These are phyloP conservation scores for Ips nitidus DNA, from an alignment of 1,140 invertebrate genomes.

Conservation along the genomic window DNA sequence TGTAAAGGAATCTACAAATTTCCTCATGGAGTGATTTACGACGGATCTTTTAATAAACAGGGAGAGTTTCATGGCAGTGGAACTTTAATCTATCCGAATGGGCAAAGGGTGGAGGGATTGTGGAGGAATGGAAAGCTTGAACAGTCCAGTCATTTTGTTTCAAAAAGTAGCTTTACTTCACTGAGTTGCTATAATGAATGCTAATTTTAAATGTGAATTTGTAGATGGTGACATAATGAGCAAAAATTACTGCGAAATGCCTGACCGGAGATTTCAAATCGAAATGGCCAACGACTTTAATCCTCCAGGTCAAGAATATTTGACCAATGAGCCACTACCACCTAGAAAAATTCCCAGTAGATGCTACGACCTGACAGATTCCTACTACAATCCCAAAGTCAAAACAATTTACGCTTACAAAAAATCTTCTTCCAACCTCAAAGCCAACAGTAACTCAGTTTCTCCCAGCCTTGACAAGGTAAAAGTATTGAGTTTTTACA, in stretches of 20 bases:
- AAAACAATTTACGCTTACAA: constrained; percentile 20
- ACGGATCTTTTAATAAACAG: constrained; percentile 56
- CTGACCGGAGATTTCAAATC: constrained; percentile 54
- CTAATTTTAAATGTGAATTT: not conserved
- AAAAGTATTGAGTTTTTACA: no score
- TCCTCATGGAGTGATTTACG: constrained; percentile 54
- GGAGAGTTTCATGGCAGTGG: constrained; percentile 60
- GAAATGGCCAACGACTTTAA: constrained; percentile 44
- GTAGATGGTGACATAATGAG: constrained; percentile 17
- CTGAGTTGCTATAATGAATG: not conserved
- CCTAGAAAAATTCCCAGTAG: constrained; percentile 47
- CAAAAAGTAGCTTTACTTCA: not conserved
- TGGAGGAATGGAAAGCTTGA: constrained; percentile 54
- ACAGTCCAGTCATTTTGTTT: constrained; percentile 14
- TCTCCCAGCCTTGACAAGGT: no score
- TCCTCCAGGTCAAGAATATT: constrained; percentile 49
- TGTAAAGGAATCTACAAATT: constrained; percentile 28
- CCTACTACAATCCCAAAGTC: constrained; percentile 50
- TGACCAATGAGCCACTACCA: constrained; percentile 42
- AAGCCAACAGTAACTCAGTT: not conserved
- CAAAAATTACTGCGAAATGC: constrained; percentile 54
- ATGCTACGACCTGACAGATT: constrained; percentile 53
- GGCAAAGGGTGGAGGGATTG: constrained; percentile 52
- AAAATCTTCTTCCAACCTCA: not conserved
- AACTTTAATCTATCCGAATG: constrained; percentile 54